phyloP scores from a whole-genome alignment of 1,140 invertebrate species.

The Procambarus virginalis region DNA sequence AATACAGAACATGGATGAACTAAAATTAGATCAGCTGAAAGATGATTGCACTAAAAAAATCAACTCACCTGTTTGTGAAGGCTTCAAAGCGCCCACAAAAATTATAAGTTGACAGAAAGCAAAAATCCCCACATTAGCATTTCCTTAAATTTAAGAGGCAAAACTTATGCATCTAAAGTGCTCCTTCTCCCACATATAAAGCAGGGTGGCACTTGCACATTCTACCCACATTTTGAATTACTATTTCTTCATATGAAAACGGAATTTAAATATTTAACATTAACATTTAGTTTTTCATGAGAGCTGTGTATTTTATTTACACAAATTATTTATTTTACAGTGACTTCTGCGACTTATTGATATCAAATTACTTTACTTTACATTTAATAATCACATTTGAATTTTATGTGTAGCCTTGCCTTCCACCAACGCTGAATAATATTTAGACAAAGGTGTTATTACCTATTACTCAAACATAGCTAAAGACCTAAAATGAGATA shows the following conservation, averaged over 20 bases:
- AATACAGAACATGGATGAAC: conserved; percentile 8
- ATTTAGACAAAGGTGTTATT: conserved; percentile 6
- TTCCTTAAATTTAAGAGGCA: not conserved
- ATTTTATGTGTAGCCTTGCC: conserved; percentile 13
- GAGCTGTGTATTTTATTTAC: not conserved
- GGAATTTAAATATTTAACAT: no score
- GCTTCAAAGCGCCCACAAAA: not conserved
- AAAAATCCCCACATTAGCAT: not conserved
- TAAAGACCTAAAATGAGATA: not conserved
- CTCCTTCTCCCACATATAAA: not conserved
- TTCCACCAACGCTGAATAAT: conserved; percentile 12
- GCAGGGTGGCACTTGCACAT: not conserved
- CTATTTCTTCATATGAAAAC: not conserved
- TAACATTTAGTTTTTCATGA: no score
- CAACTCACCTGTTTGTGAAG: conserved; percentile 22
- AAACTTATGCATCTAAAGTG: conserved; percentile 20
- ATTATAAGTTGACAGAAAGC: conserved; percentile 21
- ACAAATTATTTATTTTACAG: not conserved
- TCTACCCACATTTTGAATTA: not conserved
- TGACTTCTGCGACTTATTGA: no score
- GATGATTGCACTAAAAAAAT: conserved; percentile 2
- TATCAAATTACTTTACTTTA: not conserved
- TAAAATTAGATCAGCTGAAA: not conserved
- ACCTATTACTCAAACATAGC: not conserved
- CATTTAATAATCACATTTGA: not conserved